Percentiles rank a stretch among this genome's conserved stretches.
Conservation (phyloP, 2,113 vertebrate genomes). For the Thunnus thynnus region DNA sequence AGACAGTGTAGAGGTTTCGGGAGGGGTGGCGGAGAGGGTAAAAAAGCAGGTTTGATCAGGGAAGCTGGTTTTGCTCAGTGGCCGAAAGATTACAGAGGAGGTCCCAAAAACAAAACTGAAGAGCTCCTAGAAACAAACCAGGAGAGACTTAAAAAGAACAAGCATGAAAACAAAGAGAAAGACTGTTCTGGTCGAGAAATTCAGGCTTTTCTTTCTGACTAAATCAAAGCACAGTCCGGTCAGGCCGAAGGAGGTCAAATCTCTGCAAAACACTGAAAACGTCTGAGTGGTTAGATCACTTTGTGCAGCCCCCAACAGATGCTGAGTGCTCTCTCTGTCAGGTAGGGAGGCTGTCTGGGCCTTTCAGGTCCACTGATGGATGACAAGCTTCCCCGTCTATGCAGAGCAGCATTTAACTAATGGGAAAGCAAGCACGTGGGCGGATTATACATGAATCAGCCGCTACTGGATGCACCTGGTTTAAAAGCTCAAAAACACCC, state of each 20-base stretch:
- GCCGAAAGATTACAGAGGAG: constrained; percentile 28
- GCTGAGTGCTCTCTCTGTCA: constrained; percentile 19
- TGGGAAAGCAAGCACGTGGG: constrained; percentile 42
- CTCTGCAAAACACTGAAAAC: constrained; percentile 8
- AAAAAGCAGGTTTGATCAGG: constrained; percentile 76
- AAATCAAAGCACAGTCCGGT: constrained; percentile 27
- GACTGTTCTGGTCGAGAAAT: neutral
- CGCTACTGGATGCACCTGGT: constrained; percentile 36
- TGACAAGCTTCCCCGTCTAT: constrained; percentile 52
- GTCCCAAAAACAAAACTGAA: constrained; percentile 25
- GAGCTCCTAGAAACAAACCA: constrained; percentile 32
- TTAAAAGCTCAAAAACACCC: constrained; percentile 33
- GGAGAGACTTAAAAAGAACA: constrained; percentile 4
- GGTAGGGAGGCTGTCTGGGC: constrained; percentile 6
- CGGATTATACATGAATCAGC: constrained; percentile 50
- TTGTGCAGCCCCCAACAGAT: constrained; percentile 9
- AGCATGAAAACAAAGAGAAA: constrained; percentile 6
- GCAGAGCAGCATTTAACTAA: constrained; percentile 66
- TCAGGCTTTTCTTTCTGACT: neutral
- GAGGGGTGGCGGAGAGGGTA: constrained; percentile 43
- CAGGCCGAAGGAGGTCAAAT: constrained; percentile 7
- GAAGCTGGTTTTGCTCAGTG: constrained; percentile 71
- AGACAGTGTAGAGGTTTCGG: constrained; percentile 42
- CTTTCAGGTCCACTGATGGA: constrained; percentile 42
- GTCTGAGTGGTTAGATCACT: constrained; percentile 37